phyloP scores from a whole-genome alignment of 2,888 invertebrate species.

The Steinernema hermaphroditum region DNA sequence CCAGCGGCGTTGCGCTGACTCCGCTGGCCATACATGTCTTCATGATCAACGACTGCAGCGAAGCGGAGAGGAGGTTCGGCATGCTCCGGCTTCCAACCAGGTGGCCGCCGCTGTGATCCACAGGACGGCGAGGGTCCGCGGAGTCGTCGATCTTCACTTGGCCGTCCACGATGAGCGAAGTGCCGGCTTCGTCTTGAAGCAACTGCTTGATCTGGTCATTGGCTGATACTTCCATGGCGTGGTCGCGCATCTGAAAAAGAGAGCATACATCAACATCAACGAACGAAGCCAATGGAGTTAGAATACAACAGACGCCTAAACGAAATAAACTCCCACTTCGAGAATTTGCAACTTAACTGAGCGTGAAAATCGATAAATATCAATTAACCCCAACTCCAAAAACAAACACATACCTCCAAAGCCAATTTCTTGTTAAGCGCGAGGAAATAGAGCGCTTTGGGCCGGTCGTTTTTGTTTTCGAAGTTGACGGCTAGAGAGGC shows the following conservation, averaged over 20 bases:
- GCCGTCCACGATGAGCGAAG: not conserved
- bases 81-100: constrained; percentile 9
- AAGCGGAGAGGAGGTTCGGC: constrained; percentile 12
- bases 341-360: too few species aligned
- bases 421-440: constrained; percentile 18
- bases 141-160: constrained; percentile 24
- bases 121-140: constrained; percentile 4
- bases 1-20: not conserved
- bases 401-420: constrained; percentile 5
- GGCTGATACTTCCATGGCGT: constrained; percentile 31
- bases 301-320: too few species aligned
- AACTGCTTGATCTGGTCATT: constrained; percentile 19
- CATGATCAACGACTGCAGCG: constrained; percentile 23
- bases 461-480: constrained; percentile 13
- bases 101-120: not conserved
- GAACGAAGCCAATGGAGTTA: not conserved
- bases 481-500: constrained; percentile 15
- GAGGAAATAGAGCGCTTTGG: constrained; percentile 20
- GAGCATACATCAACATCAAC: not conserved
- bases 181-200: not conserved
- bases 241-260: constrained; percentile 33
- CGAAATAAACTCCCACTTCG: too few species aligned
- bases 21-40: not conserved
- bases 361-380: constrained; percentile 22
- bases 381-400: constrained; percentile 19